A percentile compares a stretch with the other conserved stretches of the same genome.
phyloP scores from a whole-genome alignment of 2,113 vertebrate genomes.

The Clarias batrachus region DNA sequence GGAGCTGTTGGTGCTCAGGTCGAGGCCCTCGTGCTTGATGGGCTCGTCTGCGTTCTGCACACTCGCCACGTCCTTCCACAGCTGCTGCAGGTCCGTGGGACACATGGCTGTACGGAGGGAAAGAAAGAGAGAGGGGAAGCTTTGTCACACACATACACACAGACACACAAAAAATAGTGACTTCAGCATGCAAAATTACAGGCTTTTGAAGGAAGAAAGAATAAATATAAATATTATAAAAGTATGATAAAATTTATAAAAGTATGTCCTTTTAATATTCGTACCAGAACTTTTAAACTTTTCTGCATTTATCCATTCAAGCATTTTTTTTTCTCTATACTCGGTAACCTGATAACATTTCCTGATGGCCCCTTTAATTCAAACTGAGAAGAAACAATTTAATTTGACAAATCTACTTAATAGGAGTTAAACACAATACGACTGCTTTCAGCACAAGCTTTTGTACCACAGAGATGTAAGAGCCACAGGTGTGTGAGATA shows the following conservation, averaged over 20 bases:
- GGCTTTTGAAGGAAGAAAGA: not conserved
- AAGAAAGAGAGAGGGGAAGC: not conserved
- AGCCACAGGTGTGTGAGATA: conserved; percentile 6
- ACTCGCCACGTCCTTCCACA: conserved; percentile 94
- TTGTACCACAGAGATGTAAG: not conserved
- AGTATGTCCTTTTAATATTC: not conserved
- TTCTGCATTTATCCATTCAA: not conserved
- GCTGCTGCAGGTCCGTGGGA: conserved; percentile 94
- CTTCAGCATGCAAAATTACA: not conserved
- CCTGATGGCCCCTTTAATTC: not conserved
- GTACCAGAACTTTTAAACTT: not conserved
- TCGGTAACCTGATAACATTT: not conserved
- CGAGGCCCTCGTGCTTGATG: conserved; percentile 94
- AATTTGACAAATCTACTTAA: not conserved
- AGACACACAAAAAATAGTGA: not conserved
- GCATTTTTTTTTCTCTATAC: not conserved
- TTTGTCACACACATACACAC: not conserved
- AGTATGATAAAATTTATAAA: not conserved
- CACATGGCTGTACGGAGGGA: conserved; percentile 79
- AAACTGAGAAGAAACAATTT: not conserved
- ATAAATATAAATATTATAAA: not conserved
- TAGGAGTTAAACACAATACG: not conserved
- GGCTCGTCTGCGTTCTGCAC: conserved; percentile 86
- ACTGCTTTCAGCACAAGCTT: not conserved
- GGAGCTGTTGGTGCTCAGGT: conserved; percentile 94